These are phyloP conservation scores for Hylaea fasciaria DNA, from an alignment of 2,888 invertebrate species.

Conservation along the genomic window DNA sequence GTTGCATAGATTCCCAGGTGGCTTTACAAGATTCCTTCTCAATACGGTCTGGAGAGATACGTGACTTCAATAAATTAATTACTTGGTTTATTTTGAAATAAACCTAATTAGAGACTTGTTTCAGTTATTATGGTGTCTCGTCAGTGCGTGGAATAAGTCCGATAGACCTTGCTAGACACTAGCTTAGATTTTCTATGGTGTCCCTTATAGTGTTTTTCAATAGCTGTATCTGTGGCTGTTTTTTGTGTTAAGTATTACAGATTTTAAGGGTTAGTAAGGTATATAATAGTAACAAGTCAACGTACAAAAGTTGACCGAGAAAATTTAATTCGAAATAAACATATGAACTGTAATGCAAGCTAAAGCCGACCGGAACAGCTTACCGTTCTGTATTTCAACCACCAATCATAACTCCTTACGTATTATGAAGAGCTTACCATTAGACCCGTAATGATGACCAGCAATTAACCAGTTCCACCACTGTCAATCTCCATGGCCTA, in stretches of 20 bases:
- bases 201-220: too few relatives aligned
- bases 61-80: conserved; percentile 14
- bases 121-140: neutral
- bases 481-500: conserved; percentile 56
- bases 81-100: neutral
- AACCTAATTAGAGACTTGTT: neutral
- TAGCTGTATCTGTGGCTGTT: too few relatives aligned
- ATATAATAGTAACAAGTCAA: too few relatives aligned
- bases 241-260: too few relatives aligned
- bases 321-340: too few relatives aligned
- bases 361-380: conserved; percentile 33
- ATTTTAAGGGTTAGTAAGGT: too few relatives aligned
- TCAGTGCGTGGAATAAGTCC: too few relatives aligned
- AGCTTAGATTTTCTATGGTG: too few relatives aligned
- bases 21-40: conserved; percentile 13
- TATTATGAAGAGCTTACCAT: conserved; percentile 53
- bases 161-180: too few relatives aligned
- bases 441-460: conserved; percentile 58
- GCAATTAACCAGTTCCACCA: conserved; percentile 67
- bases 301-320: too few relatives aligned
- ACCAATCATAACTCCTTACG: conserved; percentile 61
- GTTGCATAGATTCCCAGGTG: conserved; percentile 13
- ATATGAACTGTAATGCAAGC: neutral
- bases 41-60: conserved; percentile 1
- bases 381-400: conserved; percentile 44